Evolutionary conservation across 92 coral and sea anemone genomes (phyloP).

Genomic region (Paragorgia papillata): DNA sequence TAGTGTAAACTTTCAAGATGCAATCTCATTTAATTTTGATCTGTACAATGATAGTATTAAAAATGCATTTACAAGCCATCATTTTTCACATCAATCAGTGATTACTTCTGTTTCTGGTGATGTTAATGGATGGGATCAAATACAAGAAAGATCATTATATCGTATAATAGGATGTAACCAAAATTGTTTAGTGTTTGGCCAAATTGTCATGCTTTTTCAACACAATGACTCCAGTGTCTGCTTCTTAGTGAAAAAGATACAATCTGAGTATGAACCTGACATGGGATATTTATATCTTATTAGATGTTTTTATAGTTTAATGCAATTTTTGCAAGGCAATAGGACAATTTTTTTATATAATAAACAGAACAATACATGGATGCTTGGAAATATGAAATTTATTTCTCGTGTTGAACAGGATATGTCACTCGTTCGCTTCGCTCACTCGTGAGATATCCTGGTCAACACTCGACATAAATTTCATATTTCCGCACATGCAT

Average conservation of each 20-base stretch:
- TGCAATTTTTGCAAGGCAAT: no score
- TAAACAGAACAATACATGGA: no score
- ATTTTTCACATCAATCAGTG: neutral
- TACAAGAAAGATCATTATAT: neutral
- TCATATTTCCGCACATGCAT: no score
- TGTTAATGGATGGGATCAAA: slow-evolving; percentile 6
- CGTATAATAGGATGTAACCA: slow-evolving; percentile 2
- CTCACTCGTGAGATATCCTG: no score
- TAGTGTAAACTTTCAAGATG: slow-evolving; percentile 8
- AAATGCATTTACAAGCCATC: slow-evolving; percentile 12
- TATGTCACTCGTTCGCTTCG: no score
- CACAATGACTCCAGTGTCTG: slow-evolving; percentile 11
- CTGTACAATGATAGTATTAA: slow-evolving; percentile 40
- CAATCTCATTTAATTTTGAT: slow-evolving; percentile 1
- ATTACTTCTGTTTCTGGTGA: neutral
- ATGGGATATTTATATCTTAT: slow-evolving; percentile 30
- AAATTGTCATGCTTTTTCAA: slow-evolving; percentile 37
- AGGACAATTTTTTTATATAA: no score
- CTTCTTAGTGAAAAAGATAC: neutral
- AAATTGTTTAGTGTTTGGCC: neutral
- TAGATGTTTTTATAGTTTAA: no score
- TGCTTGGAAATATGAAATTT: no score
- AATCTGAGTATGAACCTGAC: slow-evolving; percentile 9
- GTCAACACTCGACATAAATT: no score
- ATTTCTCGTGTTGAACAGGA: no score